Conservation (phyloP, 2,888 invertebrate genomes). For the Drosophila subsilvestris region DNA sequence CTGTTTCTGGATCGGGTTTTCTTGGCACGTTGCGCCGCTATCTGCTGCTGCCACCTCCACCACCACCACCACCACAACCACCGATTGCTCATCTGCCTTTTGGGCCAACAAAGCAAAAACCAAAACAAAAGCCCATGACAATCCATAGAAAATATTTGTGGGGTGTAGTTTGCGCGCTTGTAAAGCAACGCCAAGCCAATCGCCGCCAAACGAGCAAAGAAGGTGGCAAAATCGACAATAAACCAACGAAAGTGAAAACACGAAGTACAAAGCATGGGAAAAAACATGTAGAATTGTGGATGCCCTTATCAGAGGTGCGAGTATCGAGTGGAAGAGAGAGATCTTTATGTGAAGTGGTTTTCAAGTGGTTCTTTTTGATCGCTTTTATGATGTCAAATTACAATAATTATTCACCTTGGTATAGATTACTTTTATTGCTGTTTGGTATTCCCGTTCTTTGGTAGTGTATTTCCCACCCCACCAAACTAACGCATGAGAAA, state of each 20-base stretch:
- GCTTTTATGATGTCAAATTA: too few relatives aligned
- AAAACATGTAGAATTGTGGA: constrained; percentile 5
- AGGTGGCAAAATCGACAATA: constrained; percentile 17
- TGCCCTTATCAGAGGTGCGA: constrained; percentile 5
- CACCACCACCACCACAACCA: not conserved
- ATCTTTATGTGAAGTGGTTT: too few relatives aligned
- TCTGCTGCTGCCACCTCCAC: too few relatives aligned
- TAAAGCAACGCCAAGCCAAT: constrained; percentile 3
- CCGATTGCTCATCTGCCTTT: constrained; percentile 20
- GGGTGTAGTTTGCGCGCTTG: not conserved
- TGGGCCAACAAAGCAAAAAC: constrained; percentile 9
- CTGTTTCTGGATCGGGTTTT: constrained; percentile 30
- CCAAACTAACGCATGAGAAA: constrained; percentile 1
- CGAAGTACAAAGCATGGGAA: not conserved
- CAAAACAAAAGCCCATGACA: constrained; percentile 34
- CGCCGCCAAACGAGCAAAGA: constrained; percentile 16
- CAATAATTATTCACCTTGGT: too few relatives aligned
- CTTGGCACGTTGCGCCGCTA: constrained; percentile 43
- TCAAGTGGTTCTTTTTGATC: too few relatives aligned
- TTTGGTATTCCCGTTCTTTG: not conserved
- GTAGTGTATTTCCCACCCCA: not conserved
- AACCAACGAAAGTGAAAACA: constrained; percentile 57
- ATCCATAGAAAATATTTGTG: constrained; percentile 13
- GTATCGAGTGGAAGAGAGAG: too few relatives aligned
- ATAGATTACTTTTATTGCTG: not conserved